Evolutionary conservation across 2,113 vertebrate species (phyloP).

Genomic region (Odontesthes bonariensis): DNA sequence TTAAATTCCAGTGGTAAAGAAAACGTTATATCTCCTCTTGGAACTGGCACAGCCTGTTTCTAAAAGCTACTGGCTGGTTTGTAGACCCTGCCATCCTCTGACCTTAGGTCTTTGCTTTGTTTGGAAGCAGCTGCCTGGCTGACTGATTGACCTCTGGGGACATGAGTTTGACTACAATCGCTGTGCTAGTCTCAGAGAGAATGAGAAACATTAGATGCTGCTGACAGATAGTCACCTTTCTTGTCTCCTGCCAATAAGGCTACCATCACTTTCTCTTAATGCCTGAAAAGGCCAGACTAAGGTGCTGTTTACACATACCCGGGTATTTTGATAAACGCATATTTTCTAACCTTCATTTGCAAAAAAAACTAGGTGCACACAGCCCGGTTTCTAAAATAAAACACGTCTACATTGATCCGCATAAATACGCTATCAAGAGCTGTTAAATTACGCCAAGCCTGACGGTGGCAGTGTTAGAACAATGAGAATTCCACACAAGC

Average conservation of each 20-base stretch:
- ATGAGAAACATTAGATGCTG: constrained; percentile 56
- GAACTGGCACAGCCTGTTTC: constrained; percentile 25
- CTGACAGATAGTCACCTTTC: constrained; percentile 70
- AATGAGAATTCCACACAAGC: too few species aligned
- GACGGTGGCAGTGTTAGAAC: too few species aligned
- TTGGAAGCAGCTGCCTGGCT: constrained; percentile 49
- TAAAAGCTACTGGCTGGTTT: constrained; percentile 20
- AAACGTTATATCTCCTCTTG: constrained; percentile 6
- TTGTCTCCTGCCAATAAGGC: constrained; percentile 57
- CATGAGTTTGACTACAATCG: constrained; percentile 41
- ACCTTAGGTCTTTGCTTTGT: constrained; percentile 44
- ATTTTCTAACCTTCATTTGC: too few species aligned
- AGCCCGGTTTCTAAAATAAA: too few species aligned
- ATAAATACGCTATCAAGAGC: too few species aligned
- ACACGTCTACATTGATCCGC: too few species aligned
- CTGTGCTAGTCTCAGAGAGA: constrained; percentile 51
- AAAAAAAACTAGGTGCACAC: too few species aligned
- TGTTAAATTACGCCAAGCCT: too few species aligned
- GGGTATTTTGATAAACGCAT: too few species aligned
- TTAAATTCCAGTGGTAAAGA: neutral
- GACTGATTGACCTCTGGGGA: constrained; percentile 69
- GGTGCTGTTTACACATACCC: too few species aligned
- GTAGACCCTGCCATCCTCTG: constrained; percentile 22
- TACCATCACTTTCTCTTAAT: constrained; percentile 51
- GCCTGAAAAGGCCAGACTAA: constrained; percentile 13